Conservation (phyloP, 2,888 invertebrate genomes). For the Meteorus colon region DNA sequence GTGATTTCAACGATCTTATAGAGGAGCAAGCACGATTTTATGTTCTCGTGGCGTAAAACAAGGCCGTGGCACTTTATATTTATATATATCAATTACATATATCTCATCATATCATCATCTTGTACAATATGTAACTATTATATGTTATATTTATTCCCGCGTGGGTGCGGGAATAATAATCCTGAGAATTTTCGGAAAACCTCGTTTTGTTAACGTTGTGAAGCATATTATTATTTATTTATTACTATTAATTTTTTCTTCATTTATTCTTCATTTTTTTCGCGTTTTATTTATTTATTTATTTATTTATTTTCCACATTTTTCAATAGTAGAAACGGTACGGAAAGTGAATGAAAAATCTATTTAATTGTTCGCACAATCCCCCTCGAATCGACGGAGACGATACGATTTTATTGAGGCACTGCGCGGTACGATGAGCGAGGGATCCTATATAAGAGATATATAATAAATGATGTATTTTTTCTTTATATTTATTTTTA, state of each 20-base stretch:
- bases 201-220: slow-evolving; percentile 29
- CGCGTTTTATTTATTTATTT: slow-evolving; percentile 4
- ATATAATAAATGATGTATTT: slow-evolving; percentile 19
- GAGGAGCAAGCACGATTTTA: slow-evolving; percentile 7
- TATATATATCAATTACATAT: slow-evolving; percentile 22
- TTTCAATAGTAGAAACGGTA: slow-evolving; percentile 17
- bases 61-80: slow-evolving; percentile 20
- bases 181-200: slow-evolving; percentile 46
- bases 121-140: slow-evolving; percentile 32
- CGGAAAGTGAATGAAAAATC: slow-evolving; percentile 9
- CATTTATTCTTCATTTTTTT: slow-evolving; percentile 16
- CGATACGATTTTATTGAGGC: slow-evolving; percentile 35
- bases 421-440: slow-evolving; percentile 41
- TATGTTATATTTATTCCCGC: slow-evolving; percentile 7
- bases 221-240: slow-evolving; percentile 4
- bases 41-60: background rate
- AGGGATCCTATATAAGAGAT: slow-evolving; percentile 9
- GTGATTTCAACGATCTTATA: slow-evolving; percentile 17
- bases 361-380: slow-evolving; percentile 22
- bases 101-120: slow-evolving; percentile 19
- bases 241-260: slow-evolving; percentile 10
- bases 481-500: slow-evolving; percentile 10
- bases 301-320: background rate
- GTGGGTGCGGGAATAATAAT: slow-evolving; percentile 7
- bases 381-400: slow-evolving; percentile 28